Percentiles rank a stretch among this genome's conserved stretches.
phyloP scores from a whole-genome alignment of 2,888 invertebrate species.

The Sphecodes monilicornis region DNA sequence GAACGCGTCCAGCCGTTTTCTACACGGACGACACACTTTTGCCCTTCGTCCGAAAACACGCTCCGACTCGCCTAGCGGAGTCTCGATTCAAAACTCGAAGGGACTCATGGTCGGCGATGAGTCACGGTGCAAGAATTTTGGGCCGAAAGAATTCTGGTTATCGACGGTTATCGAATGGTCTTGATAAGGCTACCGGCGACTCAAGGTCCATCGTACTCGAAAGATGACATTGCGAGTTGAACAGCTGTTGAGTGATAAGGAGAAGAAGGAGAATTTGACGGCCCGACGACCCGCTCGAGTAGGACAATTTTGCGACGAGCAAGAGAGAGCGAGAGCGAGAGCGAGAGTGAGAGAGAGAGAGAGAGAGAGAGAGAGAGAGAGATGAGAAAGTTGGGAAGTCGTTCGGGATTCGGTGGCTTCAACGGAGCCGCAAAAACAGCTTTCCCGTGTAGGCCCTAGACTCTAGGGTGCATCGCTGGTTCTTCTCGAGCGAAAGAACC shows the following conservation, averaged over 20 bases:
- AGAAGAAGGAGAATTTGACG: no score
- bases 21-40: constrained; percentile 21
- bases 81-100: not conserved
- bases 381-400: not conserved
- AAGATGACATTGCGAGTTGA: constrained; percentile 3
- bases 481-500: constrained; percentile 40
- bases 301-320: not conserved
- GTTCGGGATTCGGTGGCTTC: not conserved
- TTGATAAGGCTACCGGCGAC: constrained; percentile 43
- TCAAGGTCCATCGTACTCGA: constrained; percentile 44
- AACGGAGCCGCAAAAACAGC: constrained; percentile 60
- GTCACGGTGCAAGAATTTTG: not conserved
- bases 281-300: not conserved
- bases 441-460: no score
- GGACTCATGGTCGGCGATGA: not conserved
- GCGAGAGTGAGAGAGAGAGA: not conserved
- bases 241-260: constrained; percentile 41
- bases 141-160: not conserved
- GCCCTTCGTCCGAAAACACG: constrained; percentile 13
- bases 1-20: constrained; percentile 2
- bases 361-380: not conserved
- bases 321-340: not conserved
- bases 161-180: constrained; percentile 46
- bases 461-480: constrained; percentile 32
- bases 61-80: not conserved